Conservation (phyloP, 2,113 vertebrate species). For the Catharus bicknelli region DNA sequence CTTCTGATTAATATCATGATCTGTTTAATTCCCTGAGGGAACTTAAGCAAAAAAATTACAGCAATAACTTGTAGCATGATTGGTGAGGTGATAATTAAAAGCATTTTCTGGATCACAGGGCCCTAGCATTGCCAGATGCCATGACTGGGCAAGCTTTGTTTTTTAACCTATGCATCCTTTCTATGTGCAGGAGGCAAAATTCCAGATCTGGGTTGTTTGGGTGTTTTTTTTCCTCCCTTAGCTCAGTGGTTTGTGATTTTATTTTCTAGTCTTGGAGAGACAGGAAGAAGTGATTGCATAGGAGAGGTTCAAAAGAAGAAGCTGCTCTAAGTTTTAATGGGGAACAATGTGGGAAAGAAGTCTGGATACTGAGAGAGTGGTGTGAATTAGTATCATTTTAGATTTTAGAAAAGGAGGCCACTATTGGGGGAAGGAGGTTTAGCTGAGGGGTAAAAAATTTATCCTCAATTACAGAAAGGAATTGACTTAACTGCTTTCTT, state of each 20-base stretch:
- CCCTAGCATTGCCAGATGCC: conserved; percentile 38
- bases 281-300: background rate
- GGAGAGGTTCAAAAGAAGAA: background rate
- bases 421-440: background rate
- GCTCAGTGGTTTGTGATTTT: background rate
- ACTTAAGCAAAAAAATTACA: conserved; percentile 44
- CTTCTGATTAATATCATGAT: conserved; percentile 62
- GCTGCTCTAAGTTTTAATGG: background rate
- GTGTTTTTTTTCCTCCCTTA: accelerated
- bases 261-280: background rate
- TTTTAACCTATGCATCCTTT: background rate
- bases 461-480: background rate
- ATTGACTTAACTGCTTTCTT: background rate
- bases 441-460: background rate
- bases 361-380: background rate
- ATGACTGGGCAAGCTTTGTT: conserved; percentile 6
- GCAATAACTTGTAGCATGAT: conserved; percentile 55
- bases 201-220: background rate
- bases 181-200: background rate
- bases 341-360: background rate
- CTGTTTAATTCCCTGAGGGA: conserved; percentile 40
- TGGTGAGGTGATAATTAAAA: conserved; percentile 75
- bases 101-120: conserved; percentile 52
- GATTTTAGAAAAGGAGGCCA: background rate
- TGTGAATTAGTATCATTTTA: background rate